phyloP scores from a whole-genome alignment of 1,140 invertebrate species.

The Zaprionus nigranus region DNA sequence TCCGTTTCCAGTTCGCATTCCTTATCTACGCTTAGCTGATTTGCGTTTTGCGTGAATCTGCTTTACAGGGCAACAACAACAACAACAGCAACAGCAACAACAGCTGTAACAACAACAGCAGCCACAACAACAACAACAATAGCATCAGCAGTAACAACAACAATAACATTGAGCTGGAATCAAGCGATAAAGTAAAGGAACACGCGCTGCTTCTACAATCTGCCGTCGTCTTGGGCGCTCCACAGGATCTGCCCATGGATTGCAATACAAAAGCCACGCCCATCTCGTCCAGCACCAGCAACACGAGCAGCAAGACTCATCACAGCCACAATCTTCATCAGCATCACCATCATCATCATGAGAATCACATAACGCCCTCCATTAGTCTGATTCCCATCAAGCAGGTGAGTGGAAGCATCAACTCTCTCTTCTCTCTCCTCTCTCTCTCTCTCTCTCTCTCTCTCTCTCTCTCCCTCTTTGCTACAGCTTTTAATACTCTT shows the following conservation, averaged over 20 bases:
- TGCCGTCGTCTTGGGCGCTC: constrained; percentile 38
- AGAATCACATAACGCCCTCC: constrained; percentile 90
- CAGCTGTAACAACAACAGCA: constrained; percentile 57
- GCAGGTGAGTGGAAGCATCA: constrained; percentile 86
- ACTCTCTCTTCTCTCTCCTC: too few species aligned
- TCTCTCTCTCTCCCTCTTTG: too few species aligned
- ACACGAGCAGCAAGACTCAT: constrained; percentile 47
- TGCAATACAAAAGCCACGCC: constrained; percentile 80
- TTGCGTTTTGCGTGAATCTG: constrained; percentile 84
- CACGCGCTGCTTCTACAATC: constrained; percentile 66
- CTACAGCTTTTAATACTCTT: too few species aligned
- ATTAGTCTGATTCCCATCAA: constrained; percentile 94
- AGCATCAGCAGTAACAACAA: constrained; percentile 40
- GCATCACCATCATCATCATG: constrained; percentile 68
- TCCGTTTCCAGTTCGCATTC: constrained; percentile 20
- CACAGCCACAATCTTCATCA: constrained; percentile 41
- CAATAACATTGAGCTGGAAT: constrained; percentile 41
- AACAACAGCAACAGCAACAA: constrained; percentile 40
- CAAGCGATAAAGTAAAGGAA: constrained; percentile 58
- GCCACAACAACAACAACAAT: constrained; percentile 30
- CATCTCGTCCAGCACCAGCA: constrained; percentile 76
- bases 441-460: too few species aligned
- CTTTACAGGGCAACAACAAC: constrained; percentile 79
- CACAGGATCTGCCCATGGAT: constrained; percentile 75
- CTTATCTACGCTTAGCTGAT: constrained; percentile 68